Percentiles rank a stretch among this genome's conserved stretches.
phyloP scores from a whole-genome alignment of 2,888 invertebrate genomes.

The Rutpela maculata region DNA sequence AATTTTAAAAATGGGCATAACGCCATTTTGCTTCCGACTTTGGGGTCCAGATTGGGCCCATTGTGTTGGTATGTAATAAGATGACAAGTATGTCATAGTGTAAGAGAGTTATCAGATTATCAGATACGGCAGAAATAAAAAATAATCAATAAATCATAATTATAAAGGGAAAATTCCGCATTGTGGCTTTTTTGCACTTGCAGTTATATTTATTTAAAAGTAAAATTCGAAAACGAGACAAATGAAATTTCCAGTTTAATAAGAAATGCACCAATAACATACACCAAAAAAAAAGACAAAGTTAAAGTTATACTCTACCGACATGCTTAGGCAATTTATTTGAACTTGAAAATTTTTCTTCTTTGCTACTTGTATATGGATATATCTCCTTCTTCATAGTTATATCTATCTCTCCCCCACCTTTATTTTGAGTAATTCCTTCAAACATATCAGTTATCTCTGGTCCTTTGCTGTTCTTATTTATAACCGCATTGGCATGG shows the following conservation, averaged over 20 bases:
- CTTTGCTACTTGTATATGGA: constrained; percentile 34
- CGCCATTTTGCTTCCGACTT: too few species aligned
- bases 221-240: not conserved
- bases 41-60: too few species aligned
- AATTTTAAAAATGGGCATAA: too few species aligned
- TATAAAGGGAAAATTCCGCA: too few species aligned
- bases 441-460: constrained; percentile 70
- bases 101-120: too few species aligned
- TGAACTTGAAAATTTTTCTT: constrained; percentile 1
- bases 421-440: constrained; percentile 60
- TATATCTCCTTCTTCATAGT: constrained; percentile 50
- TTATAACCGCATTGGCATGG: constrained; percentile 60
- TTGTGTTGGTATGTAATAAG: too few species aligned
- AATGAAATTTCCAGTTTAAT: constrained; percentile 22
- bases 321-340: constrained; percentile 23
- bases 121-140: too few species aligned
- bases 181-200: not conserved
- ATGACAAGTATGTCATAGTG: too few species aligned
- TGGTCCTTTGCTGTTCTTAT: constrained; percentile 62
- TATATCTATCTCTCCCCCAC: constrained; percentile 49
- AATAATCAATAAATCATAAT: too few species aligned
- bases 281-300: constrained; percentile 32
- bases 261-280: constrained; percentile 31
- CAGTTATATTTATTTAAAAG: not conserved
- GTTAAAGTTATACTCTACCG: constrained; percentile 9